A percentile compares a stretch with the other conserved stretches of the same genome.
These are phyloP conservation scores for Agrotis segetum DNA, from an alignment of 2,888 invertebrate genomes.

Conservation along the genomic window DNA sequence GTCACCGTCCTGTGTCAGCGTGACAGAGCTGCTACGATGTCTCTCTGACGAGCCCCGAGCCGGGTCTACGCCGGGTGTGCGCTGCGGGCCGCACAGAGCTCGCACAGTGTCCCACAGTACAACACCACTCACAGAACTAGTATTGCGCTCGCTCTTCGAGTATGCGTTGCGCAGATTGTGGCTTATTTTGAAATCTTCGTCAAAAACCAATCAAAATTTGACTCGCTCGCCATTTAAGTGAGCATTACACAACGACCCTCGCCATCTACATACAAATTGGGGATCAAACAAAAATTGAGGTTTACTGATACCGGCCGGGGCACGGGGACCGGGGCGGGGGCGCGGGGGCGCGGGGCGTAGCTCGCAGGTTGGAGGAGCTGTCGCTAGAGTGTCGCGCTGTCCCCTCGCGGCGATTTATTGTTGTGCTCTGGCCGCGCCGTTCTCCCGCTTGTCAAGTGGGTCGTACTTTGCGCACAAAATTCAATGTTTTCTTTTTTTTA, in stretches of 20 bases:
- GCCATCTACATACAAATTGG: constrained; percentile 78
- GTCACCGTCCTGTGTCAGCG: too few species aligned
- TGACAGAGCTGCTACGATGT: background rate
- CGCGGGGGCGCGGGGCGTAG: background rate
- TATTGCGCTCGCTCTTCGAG: constrained; percentile 22
- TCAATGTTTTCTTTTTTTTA: constrained; percentile 66
- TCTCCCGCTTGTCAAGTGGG: constrained; percentile 48
- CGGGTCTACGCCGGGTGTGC: too few species aligned
- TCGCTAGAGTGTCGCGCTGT: constrained; percentile 51
- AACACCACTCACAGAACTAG: constrained; percentile 33
- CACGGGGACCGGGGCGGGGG: background rate
- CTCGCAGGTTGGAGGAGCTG: constrained; percentile 13
- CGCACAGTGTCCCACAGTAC: background rate
- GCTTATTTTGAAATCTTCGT: constrained; percentile 57
- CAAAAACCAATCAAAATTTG: constrained; percentile 65
- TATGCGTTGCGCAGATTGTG: constrained; percentile 29
- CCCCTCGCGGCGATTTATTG: constrained; percentile 67
- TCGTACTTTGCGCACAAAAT: constrained; percentile 62
- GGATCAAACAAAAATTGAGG: constrained; percentile 79
- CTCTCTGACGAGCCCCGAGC: background rate
- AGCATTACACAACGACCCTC: constrained; percentile 71
- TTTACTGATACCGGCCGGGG: constrained; percentile 40
- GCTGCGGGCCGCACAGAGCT: too few species aligned
- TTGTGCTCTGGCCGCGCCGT: constrained; percentile 43
- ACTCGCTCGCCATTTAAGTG: constrained; percentile 73